phyloP scores from a whole-genome alignment of 2,888 invertebrate species.

The Blastobasis adustella region DNA sequence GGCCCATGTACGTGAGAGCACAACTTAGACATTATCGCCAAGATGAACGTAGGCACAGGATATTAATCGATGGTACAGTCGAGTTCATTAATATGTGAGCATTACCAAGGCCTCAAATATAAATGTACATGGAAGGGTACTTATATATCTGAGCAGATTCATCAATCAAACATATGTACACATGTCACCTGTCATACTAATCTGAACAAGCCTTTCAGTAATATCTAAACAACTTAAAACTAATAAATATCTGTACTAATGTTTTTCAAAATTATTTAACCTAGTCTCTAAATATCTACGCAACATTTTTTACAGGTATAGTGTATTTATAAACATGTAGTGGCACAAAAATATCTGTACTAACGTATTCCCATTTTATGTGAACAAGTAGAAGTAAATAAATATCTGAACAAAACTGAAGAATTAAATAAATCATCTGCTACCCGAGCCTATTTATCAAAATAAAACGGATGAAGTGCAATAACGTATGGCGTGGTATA shows the following conservation, averaged over 20 bases:
- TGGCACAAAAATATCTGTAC: conserved; percentile 1
- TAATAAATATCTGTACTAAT: neutral
- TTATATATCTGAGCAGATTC: too few relatives aligned
- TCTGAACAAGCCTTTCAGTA: too few relatives aligned
- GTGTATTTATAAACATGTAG: neutral
- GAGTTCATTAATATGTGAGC: too few relatives aligned
- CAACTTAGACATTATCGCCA: too few relatives aligned
- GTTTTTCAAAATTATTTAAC: conserved; percentile 1
- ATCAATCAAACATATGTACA: too few relatives aligned
- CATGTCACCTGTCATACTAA: too few relatives aligned
- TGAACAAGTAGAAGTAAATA: neutral
- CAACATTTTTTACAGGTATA: neutral
- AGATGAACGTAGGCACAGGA: too few relatives aligned
- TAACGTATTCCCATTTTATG: neutral
- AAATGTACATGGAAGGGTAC: too few relatives aligned
- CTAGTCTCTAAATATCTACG: neutral
- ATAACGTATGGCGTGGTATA: neutral
- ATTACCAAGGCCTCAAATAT: too few relatives aligned
- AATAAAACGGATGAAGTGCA: neutral
- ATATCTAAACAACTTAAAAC: neutral
- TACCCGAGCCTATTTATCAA: neutral
- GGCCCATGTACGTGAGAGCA: too few relatives aligned
- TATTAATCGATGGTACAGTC: too few relatives aligned
- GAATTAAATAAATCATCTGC: neutral
- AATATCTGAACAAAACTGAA: neutral